Evolutionary conservation across 1,140 invertebrate species (phyloP).

Genomic region (Caenorhabditis tropicalis): DNA sequence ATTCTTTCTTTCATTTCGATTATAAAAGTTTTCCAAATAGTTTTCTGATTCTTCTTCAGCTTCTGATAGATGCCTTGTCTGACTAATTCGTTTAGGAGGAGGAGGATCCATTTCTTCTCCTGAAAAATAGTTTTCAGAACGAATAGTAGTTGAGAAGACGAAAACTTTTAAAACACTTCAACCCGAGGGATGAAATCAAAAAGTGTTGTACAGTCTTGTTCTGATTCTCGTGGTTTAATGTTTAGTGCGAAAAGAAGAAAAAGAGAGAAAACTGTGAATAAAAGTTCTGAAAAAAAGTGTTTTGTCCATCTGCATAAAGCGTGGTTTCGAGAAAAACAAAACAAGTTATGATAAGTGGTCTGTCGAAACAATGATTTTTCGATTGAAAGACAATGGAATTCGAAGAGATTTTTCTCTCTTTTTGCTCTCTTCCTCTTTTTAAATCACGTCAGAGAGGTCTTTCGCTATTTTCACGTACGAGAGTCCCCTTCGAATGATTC

Average conservation of each 20-base stretch:
- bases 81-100: not conserved
- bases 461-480: not conserved
- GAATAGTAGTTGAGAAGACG: not conserved
- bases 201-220: no score
- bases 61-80: not conserved
- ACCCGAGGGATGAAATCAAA: no score
- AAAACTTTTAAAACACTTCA: not conserved
- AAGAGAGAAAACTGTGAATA: not conserved
- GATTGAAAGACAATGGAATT: not conserved
- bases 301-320: not conserved
- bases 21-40: conserved; percentile 26
- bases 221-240: not conserved
- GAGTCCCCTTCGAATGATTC: not conserved
- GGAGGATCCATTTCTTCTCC: not conserved
- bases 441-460: not conserved
- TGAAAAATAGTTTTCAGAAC: not conserved
- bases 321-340: conserved; percentile 8
- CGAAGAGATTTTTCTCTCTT: not conserved
- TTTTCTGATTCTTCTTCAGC: conserved; percentile 24
- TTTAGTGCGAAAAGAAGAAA: not conserved
- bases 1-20: not conserved
- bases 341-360: not conserved
- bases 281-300: not conserved
- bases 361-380: not conserved
- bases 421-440: not conserved